Evolutionary conservation across 2,797 vertebrate genomes (phyloP).

Genomic region (Luscinia luscinia): DNA sequence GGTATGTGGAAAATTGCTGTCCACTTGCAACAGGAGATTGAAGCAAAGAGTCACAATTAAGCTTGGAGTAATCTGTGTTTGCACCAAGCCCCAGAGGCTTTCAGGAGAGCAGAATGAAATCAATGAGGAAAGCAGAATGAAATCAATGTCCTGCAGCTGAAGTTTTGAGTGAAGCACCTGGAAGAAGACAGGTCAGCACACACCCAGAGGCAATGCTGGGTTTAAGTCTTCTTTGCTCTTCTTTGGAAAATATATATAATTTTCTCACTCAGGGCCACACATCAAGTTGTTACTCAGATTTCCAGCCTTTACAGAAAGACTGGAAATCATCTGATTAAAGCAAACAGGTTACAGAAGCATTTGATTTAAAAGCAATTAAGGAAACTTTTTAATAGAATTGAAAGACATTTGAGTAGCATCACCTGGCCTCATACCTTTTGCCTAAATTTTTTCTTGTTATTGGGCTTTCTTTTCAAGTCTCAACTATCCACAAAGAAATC

Average conservation of each 20-base stretch:
- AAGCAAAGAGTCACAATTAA: not conserved
- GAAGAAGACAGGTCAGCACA: not conserved
- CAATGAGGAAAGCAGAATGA: not conserved
- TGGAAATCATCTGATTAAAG: not conserved
- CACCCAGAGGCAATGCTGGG: not conserved
- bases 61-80: not conserved
- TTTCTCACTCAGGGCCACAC: not conserved
- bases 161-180: not conserved
- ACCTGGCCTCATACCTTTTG: not conserved
- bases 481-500: not conserved
- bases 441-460: not conserved
- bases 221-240: not conserved
- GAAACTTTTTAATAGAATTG: not conserved
- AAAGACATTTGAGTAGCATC: not conserved
- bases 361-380: not conserved
- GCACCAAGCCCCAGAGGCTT: not conserved
- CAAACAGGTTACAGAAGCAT: not conserved
- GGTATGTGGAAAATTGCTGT: not conserved
- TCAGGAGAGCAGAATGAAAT: not conserved
- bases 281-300: not conserved
- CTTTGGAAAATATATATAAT: not conserved
- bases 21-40: not conserved
- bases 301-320: not conserved
- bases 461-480: not conserved
- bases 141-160: not conserved